Percentiles rank a stretch among this genome's conserved stretches.
Evolutionary conservation across 1,140 invertebrate genomes (phyloP).

Genomic region (Trichonephila inaurata): DNA sequence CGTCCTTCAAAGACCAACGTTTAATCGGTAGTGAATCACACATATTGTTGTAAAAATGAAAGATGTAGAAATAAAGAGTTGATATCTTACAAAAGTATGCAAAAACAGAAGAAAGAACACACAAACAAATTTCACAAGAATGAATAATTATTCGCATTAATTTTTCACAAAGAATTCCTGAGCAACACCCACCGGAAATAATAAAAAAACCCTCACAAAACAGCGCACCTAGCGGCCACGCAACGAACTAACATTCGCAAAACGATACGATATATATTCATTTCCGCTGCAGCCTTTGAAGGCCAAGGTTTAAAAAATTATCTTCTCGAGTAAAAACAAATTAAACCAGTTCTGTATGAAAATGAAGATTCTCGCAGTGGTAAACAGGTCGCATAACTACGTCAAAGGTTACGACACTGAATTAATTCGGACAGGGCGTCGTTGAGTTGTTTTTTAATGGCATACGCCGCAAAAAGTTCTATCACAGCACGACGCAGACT

Average conservation of each 20-base stretch:
- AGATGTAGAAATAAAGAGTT: background rate
- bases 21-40: background rate
- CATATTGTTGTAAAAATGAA: background rate
- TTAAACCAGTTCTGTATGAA: slow-evolving; percentile 49
- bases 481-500: background rate
- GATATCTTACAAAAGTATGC: background rate
- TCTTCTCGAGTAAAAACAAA: slow-evolving; percentile 26
- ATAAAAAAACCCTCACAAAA: background rate
- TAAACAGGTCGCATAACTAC: slow-evolving; percentile 48
- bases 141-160: background rate
- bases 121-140: background rate
- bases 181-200: slow-evolving; percentile 37
- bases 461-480: background rate
- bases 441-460: background rate
- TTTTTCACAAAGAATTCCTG: background rate
- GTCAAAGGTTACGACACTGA: slow-evolving; percentile 32
- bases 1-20: background rate
- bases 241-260: background rate
- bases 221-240: slow-evolving; percentile 12
- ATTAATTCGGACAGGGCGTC: slow-evolving; percentile 21
- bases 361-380: slow-evolving; percentile 39
- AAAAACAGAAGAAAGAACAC: background rate
- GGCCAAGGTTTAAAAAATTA: slow-evolving; percentile 47
- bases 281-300: slow-evolving; percentile 42
- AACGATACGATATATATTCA: background rate